Percentiles rank a stretch among this genome's conserved stretches.
phyloP scores from a whole-genome alignment of 2,888 invertebrate species.

The Blastobasis adustella region DNA sequence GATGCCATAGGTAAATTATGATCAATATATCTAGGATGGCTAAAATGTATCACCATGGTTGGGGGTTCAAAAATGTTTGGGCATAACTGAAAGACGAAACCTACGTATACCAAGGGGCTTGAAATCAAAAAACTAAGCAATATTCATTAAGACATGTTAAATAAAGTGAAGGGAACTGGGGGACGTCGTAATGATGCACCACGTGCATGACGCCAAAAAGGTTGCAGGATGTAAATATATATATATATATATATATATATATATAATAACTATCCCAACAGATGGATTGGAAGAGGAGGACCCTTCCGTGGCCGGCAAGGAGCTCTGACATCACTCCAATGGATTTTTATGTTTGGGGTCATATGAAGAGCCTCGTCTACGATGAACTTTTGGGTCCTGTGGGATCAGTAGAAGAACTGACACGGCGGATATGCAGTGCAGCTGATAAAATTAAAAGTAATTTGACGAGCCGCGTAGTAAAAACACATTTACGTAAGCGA shows the following conservation, averaged over 20 bases:
- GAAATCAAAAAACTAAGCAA: conserved; percentile 1
- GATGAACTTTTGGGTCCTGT: no score
- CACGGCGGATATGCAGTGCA: no score
- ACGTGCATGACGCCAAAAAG: conserved; percentile 1
- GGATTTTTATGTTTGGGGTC: no score
- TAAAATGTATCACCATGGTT: conserved; percentile 1
- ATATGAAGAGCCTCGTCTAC: no score
- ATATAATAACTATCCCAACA: background rate
- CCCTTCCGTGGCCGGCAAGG: background rate
- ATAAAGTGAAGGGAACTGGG: background rate
- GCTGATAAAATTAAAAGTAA: no score
- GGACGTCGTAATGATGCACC: background rate
- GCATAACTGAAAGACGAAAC: background rate
- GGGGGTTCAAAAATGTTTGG: conserved; percentile 2
- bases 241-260: no score
- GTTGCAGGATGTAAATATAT: conserved; percentile 2
- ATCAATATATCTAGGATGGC: conserved; percentile 2
- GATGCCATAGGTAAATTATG: conserved; percentile 1
- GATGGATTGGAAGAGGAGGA: background rate
- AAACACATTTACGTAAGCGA: no score
- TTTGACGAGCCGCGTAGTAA: no score
- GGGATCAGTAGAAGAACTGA: no score
- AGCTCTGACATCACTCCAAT: no score
- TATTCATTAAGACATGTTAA: background rate
- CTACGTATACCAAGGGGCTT: no score